A percentile compares a stretch with the other conserved stretches of the same genome.
Evolutionary conservation across 2,113 vertebrate genomes (phyloP).

Genomic region (Seriola quinqueradiata): DNA sequence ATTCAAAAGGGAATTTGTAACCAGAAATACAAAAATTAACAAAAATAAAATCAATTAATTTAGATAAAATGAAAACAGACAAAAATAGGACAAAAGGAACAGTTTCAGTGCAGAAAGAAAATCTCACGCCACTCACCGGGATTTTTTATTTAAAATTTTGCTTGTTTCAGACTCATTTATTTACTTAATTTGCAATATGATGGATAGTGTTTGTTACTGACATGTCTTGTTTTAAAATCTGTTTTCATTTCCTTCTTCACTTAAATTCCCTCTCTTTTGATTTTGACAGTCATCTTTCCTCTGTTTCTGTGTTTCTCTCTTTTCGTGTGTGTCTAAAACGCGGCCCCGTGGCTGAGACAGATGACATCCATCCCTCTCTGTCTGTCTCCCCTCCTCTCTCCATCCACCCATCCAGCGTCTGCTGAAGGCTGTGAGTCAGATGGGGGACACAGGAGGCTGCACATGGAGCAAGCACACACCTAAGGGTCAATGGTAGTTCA

Average conservation of each 20-base stretch:
- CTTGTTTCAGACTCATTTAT: not conserved
- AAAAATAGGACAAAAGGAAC: not conserved
- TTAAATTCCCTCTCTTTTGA: conserved; percentile 1
- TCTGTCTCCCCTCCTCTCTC: conserved; percentile 41
- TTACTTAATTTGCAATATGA: not conserved
- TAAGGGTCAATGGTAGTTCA: conserved; percentile 75
- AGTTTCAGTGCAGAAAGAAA: not conserved
- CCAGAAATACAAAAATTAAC: not conserved
- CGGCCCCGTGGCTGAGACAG: conserved; percentile 38
- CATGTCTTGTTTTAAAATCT: not conserved
- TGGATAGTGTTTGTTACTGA: not conserved
- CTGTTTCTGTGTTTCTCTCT: conserved; percentile 5
- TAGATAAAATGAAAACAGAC: not conserved
- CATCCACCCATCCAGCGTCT: conserved; percentile 42
- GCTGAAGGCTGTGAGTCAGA: conserved; percentile 67
- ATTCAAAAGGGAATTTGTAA: not conserved
- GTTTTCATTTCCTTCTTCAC: not conserved
- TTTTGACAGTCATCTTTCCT: not conserved
- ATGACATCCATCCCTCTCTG: conserved; percentile 66
- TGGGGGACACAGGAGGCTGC: conserved; percentile 64
- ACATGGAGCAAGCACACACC: conserved; percentile 60
- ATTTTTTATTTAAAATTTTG: not conserved
- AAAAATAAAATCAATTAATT: not conserved
- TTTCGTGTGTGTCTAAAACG: conserved; percentile 1
- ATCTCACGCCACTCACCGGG: not conserved